Evolutionary conservation across 2,113 vertebrate species (phyloP).

Genomic region (Syrmaticus mikado): DNA sequence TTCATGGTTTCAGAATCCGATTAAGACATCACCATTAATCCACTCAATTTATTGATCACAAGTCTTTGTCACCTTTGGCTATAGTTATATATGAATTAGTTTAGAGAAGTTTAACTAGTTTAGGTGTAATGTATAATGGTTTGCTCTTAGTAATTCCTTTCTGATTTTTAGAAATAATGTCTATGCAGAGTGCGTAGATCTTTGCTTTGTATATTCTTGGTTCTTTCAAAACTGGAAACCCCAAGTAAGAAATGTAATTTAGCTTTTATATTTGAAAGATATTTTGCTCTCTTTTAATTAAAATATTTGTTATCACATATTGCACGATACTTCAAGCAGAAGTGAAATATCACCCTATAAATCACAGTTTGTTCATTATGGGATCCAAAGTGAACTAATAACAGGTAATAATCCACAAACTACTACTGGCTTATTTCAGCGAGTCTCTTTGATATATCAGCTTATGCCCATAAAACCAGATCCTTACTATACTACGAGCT

Average conservation of each 20-base stretch:
- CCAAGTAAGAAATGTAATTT: slow-evolving; percentile 11
- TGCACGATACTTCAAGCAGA: slow-evolving; percentile 11
- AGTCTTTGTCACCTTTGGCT: neutral
- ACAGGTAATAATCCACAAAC: neutral
- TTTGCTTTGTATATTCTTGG: neutral
- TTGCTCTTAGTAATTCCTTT: neutral
- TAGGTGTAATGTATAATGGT: neutral
- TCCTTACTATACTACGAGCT: neutral
- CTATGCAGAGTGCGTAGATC: neutral
- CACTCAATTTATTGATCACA: slow-evolving; percentile 15
- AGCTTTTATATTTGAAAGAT: slow-evolving; percentile 1
- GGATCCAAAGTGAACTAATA: slow-evolving; percentile 13
- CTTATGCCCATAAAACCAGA: neutral
- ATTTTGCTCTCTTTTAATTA: slow-evolving; percentile 19
- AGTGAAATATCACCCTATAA: slow-evolving; percentile 1
- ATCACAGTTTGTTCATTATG: neutral
- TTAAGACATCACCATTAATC: neutral
- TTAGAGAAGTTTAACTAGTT: neutral
- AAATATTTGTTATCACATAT: slow-evolving; percentile 4
- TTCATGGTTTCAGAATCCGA: slow-evolving; percentile 13
- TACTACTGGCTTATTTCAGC: neutral
- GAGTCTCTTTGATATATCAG: neutral
- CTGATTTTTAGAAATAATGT: neutral
- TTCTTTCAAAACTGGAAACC: slow-evolving; percentile 5
- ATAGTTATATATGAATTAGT: neutral